Conservation (phyloP, 2,797 vertebrate genomes). For the Fistularia commersonii region DNA sequence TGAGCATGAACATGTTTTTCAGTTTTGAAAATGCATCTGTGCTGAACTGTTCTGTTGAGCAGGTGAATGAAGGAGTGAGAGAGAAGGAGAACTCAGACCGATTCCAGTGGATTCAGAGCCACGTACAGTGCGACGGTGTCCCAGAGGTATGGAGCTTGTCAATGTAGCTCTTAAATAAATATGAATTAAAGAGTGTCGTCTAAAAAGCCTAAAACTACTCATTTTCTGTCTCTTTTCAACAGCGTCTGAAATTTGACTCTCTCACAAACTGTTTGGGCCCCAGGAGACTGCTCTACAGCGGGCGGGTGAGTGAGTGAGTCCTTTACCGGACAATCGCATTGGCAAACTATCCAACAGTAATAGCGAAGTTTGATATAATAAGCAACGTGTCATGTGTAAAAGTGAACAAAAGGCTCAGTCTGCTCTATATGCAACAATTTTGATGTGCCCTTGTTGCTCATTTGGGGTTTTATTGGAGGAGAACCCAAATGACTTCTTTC, state of each 20-base stretch:
- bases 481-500: no score
- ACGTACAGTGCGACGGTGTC: constrained; percentile 87
- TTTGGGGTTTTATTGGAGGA: no score
- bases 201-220: no score
- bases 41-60: constrained; percentile 21
- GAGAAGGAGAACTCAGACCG: constrained; percentile 95
- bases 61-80: constrained; percentile 94
- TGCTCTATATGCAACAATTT: no score
- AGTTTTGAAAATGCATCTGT: neutral
- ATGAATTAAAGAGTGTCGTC: no score
- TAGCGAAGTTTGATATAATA: neutral
- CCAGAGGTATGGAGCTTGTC: constrained; percentile 78
- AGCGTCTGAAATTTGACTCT: constrained; percentile 93
- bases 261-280: constrained; percentile 97
- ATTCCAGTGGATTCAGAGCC: constrained; percentile 93
- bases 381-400: neutral
- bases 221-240: constrained; percentile 5
- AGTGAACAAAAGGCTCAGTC: no score
- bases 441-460: no score
- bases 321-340: no score
- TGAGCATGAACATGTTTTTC: no score
- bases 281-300: constrained; percentile 91
- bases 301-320: constrained; percentile 68
- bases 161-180: no score
- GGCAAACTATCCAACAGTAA: neutral